A percentile compares a stretch with the other conserved stretches of the same genome.
Conservation (phyloP, 2,888 invertebrate species). For the Tenodera sinensis region DNA sequence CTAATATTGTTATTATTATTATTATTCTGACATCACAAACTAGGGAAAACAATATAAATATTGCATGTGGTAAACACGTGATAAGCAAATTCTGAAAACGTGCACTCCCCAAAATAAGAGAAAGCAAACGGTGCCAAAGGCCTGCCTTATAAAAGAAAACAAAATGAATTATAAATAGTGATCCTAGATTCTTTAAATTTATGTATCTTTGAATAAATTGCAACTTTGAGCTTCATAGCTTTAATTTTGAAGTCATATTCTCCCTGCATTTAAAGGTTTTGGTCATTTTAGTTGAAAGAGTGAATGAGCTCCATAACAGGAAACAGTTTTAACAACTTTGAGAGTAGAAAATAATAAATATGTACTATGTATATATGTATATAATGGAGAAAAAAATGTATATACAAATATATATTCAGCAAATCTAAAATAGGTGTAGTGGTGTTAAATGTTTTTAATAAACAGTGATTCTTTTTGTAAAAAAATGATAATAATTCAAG, state of each 20-base stretch:
- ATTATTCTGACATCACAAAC: neutral
- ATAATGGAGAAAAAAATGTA: neutral
- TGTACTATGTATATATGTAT: neutral
- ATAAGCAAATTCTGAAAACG: constrained; percentile 6
- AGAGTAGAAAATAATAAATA: constrained; percentile 4
- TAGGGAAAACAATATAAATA: neutral
- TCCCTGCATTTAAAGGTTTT: neutral
- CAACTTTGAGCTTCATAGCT: neutral
- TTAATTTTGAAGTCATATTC: neutral
- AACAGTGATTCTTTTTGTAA: constrained; percentile 21
- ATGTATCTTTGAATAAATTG: neutral
- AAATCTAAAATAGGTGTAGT: constrained; percentile 28
- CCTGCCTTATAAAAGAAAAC: neutral
- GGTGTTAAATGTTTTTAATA: constrained; percentile 29
- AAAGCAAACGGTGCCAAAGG: constrained; percentile 5
- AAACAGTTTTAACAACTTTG: constrained; percentile 26
- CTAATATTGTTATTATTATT: neutral
- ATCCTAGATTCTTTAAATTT: neutral
- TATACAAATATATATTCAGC: constrained; percentile 22
- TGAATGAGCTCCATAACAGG: neutral
- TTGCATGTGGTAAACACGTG: constrained; percentile 10
- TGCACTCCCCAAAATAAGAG: constrained; percentile 5
- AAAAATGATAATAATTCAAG: constrained; percentile 31
- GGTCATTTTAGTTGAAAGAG: neutral
- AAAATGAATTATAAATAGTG: neutral